Base-by-base conservation (phyloP, 2,797 vertebrate species). In the Clarias pachynema region DNA sequence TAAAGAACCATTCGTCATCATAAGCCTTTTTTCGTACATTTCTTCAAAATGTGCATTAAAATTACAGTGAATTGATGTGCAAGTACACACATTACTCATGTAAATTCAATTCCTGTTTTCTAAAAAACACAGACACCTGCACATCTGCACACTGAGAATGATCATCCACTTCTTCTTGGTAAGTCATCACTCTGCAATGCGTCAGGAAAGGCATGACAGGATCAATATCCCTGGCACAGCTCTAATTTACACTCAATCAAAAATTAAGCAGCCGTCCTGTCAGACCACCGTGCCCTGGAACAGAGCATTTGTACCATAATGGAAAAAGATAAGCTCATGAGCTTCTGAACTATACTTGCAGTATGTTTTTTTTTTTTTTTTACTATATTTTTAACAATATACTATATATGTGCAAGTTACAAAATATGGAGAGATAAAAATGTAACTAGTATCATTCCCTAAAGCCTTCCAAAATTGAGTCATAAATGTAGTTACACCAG, bases 161-260 rank as follows among this genome's bases (percentile, higher is more conserved):
- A 65, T 53, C 66, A 89, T 84, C 91, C 88, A 88, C 82, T 66
- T 86, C 84, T 73, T 72, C 59, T 18, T 40, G 40, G 85, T 70
- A 86, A 88, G 44, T 81, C 88, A 84, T 89, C 31, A 90, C 92
- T 92, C 95, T 95, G 95, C 95, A 96, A 95, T 96, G 95, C 94
- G 94, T 95, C 95, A 95, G 92, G 90, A 90, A 94, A 92, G 91
- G 90, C 91, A 91, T 89, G 93, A 93, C 92, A 92, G 93, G 94
- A 96, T 96, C 95, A 93, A 96, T 96, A 95, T 88, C 90, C 91
- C 91, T 91, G 91, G 93, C 94, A 89, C 90, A 91, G 90, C 89
- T 94, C 90, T 92, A 90, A 93, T 93, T 93, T 91, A 91, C 92
- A 92, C 90, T 90, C 93, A 91, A 93, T 94, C 93, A 94, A 93